Evolutionary conservation across 2,113 vertebrate species (phyloP).

Genomic region (Pollimyrus isidori): DNA sequence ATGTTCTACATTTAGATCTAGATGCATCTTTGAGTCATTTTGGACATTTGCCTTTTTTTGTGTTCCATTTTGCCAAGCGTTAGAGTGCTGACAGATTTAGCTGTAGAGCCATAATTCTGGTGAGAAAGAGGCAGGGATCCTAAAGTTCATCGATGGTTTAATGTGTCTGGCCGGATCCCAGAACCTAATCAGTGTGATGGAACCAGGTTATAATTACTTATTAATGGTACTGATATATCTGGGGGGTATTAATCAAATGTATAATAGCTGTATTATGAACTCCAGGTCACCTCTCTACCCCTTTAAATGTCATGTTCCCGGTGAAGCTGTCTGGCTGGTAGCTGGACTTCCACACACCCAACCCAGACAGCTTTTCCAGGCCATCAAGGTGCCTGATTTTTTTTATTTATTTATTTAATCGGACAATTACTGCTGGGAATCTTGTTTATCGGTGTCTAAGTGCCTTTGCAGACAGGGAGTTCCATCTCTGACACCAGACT

Average conservation of each 20-base stretch:
- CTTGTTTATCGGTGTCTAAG: neutral
- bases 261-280: neutral
- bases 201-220: neutral
- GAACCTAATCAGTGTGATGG: neutral
- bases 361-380: neutral
- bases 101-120: neutral
- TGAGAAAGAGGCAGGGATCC: neutral
- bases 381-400: neutral
- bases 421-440: neutral
- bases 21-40: neutral
- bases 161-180: neutral
- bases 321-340: neutral
- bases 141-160: neutral
- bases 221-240: neutral
- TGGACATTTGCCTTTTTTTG: neutral
- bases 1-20: neutral
- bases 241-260: neutral
- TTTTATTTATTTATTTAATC: neutral
- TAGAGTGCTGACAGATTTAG: neutral
- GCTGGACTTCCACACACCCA: neutral
- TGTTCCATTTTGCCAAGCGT: neutral
- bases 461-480: neutral
- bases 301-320: neutral
- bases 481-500: neutral
- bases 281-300: neutral